A percentile compares a stretch with the other conserved stretches of the same genome.
Evolutionary conservation across 2,113 vertebrate species (phyloP).

Genomic region (Pampusana beccarii): DNA sequence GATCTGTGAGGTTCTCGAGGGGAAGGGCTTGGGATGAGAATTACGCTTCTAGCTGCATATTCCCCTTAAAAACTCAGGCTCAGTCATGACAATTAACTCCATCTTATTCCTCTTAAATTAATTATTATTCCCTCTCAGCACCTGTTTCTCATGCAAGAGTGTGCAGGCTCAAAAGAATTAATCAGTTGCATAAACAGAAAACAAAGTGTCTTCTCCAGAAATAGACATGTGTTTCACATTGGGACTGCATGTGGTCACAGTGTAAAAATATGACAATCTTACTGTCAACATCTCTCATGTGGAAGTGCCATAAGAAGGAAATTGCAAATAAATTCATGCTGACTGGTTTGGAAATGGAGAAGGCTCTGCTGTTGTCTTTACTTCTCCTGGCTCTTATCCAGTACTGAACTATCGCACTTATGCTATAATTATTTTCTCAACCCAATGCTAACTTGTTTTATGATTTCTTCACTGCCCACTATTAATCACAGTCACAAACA

Average conservation of each 20-base stretch:
- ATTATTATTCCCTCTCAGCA: background rate
- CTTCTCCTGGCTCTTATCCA: background rate
- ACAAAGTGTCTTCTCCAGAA: background rate
- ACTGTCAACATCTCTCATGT: background rate
- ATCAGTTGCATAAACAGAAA: background rate
- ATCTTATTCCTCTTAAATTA: background rate
- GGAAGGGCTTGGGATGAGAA: background rate
- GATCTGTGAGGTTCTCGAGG: background rate
- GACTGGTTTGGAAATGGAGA: background rate
- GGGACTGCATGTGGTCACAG: background rate
- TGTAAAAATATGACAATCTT: background rate
- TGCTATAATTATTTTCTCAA: background rate
- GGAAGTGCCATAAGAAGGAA: background rate
- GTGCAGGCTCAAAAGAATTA: background rate
- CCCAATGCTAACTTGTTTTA: background rate
- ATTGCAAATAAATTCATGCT: background rate
- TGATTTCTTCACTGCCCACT: background rate
- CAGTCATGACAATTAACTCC: background rate
- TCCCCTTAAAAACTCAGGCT: background rate
- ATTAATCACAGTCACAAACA: background rate
- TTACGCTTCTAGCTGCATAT: background rate
- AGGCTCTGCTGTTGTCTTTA: background rate
- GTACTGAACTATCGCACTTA: background rate
- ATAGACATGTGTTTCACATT: background rate
- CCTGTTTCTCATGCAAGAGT: background rate